phyloP scores from a whole-genome alignment of 2,888 invertebrate genomes.

The Biston betularia region DNA sequence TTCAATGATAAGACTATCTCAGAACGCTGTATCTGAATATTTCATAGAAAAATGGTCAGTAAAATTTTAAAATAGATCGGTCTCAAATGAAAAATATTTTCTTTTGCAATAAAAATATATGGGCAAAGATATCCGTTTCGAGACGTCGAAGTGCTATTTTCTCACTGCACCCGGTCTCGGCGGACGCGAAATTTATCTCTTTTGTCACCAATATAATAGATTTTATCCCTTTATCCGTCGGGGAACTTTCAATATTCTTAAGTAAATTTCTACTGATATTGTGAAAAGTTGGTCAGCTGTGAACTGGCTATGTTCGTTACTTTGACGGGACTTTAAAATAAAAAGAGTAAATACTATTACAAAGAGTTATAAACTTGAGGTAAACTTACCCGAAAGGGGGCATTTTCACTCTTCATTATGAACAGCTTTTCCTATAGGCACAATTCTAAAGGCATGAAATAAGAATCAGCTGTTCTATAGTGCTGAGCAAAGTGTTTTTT shows the following conservation, averaged over 20 bases:
- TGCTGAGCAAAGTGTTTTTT: too few relatives aligned
- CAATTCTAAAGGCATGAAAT: too few relatives aligned
- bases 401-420: too few relatives aligned
- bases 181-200: slow-evolving; percentile 33
- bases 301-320: slow-evolving; percentile 22
- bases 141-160: slow-evolving; percentile 17
- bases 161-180: slow-evolving; percentile 19
- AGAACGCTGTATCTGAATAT: neutral
- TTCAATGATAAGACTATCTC: too few relatives aligned
- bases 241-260: slow-evolving; percentile 39
- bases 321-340: slow-evolving; percentile 8
- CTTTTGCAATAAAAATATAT: slow-evolving; percentile 13
- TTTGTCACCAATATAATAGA: slow-evolving; percentile 36
- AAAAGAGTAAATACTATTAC: neutral
- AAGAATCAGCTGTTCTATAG: too few relatives aligned
- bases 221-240: slow-evolving; percentile 26
- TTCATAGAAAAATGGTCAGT: neutral
- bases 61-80: neutral
- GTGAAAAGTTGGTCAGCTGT: slow-evolving; percentile 31
- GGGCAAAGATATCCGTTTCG: slow-evolving; percentile 10
- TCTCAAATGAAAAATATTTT: slow-evolving; percentile 5
- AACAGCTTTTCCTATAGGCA: too few relatives aligned
- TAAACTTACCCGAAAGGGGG: too few relatives aligned
- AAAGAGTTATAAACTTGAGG: too few relatives aligned
- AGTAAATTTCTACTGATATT: slow-evolving; percentile 35